Conservation (phyloP, 1,140 invertebrate genomes). For the Drosophila albomicans region DNA sequence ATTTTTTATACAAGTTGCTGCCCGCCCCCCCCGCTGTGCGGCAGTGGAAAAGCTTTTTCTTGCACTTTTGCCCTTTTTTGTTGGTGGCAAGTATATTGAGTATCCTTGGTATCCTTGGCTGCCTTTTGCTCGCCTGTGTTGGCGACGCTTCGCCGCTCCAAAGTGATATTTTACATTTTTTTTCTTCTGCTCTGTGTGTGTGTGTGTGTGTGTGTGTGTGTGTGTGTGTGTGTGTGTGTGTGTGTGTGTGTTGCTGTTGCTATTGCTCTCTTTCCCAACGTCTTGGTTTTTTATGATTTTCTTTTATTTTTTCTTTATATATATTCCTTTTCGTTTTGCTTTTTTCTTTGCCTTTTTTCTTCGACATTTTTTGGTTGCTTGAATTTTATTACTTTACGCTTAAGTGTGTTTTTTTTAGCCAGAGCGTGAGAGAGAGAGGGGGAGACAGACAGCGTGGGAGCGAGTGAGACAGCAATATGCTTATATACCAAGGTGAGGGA, state of each 20-base stretch:
- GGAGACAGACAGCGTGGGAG: constrained; percentile 2
- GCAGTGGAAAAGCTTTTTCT: constrained; percentile 60
- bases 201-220: too few species aligned
- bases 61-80: constrained; percentile 50
- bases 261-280: constrained; percentile 22
- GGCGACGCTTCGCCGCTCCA: constrained; percentile 47
- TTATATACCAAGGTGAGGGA: background rate
- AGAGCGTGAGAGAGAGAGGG: constrained; percentile 6
- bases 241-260: constrained; percentile 1
- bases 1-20: constrained; percentile 73
- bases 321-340: constrained; percentile 5
- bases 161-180: constrained; percentile 83
- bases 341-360: constrained; percentile 64
- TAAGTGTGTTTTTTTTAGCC: constrained; percentile 69
- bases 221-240: too few species aligned
- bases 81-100: constrained; percentile 45
- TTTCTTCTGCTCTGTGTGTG: constrained; percentile 5
- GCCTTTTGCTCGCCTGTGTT: constrained; percentile 8
- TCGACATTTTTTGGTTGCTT: constrained; percentile 71
- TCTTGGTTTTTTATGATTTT: constrained; percentile 36
- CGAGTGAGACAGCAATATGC: background rate
- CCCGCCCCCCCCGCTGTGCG: constrained; percentile 27
- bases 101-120: constrained; percentile 37
- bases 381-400: constrained; percentile 81
- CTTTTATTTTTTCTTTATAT: constrained; percentile 28